Conservation (phyloP, 2,797 vertebrate genomes). For the Remorina albescens region DNA sequence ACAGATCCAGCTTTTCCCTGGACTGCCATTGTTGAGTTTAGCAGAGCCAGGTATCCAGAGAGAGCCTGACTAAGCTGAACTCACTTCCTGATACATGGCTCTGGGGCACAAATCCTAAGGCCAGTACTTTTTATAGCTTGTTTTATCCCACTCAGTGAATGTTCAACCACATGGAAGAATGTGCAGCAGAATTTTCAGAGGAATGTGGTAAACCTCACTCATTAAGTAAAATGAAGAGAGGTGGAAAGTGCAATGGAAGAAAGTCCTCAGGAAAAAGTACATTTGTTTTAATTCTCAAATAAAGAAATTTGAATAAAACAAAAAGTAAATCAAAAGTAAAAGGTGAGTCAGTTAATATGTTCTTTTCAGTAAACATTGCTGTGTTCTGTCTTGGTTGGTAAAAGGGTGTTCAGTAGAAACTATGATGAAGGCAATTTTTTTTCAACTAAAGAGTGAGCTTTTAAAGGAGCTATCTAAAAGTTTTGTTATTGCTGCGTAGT, state of each 20-base stretch:
- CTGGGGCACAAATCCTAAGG: not conserved
- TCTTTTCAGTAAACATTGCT: too few species aligned
- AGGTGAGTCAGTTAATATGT: too few species aligned
- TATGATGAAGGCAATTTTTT: too few species aligned
- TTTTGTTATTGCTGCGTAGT: too few species aligned
- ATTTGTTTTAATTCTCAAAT: too few species aligned
- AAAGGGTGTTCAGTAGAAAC: too few species aligned
- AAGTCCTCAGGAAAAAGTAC: not conserved
- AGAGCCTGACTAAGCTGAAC: not conserved
- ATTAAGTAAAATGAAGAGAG: not conserved
- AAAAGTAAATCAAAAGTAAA: too few species aligned
- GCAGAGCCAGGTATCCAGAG: conserved; percentile 1
- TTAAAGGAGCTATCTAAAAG: too few species aligned
- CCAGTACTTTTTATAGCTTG: not conserved
- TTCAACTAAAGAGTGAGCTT: too few species aligned
- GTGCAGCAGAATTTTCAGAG: not conserved
- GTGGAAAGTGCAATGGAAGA: not conserved
- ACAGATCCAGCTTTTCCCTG: not conserved
- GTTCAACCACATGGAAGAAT: not conserved
- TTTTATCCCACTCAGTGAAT: not conserved
- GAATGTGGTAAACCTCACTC: not conserved
- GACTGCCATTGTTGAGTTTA: not conserved
- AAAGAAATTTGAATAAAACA: too few species aligned
- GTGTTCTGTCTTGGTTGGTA: too few species aligned
- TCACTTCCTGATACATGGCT: not conserved